Evolutionary conservation across 2,113 vertebrate species (phyloP), one percentile per base, ranked within the genome.

Genomic region (Onychorhynchus coronatus): DNA sequence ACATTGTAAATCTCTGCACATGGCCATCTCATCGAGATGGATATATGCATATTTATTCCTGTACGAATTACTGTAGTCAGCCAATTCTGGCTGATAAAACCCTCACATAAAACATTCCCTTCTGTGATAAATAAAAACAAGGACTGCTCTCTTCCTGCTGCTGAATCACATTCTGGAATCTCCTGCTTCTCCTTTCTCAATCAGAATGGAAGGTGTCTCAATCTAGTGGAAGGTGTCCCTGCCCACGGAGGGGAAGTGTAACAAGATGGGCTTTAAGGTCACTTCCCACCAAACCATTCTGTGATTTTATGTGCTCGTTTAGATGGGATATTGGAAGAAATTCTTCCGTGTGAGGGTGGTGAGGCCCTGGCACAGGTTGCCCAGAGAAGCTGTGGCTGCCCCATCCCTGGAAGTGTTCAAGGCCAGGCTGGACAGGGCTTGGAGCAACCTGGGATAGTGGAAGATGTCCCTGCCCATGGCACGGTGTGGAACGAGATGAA

Each of bases 41-140:
- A 95, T 82, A 55, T 75, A 94, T 92, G 90, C 92, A 95, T 72
- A 92, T 91, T 85, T 85, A 95, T 96, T 93, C 94, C 88, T 91
- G 52, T 50, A 71, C 63, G 67, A 87, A 87, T 62, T 58, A 73
- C 91, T 78, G 53, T 17, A 88, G 72, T 77, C 90, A 96, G 91
- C 81, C 90, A 85, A 76, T 91, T 86, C 93, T 86, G 95, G 68
- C 83, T 94, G 95, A 88, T 93, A 68, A 77, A 96, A 77, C 76
- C 68, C 79, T 53, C 92, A 37, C 75, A 78, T 90, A n/a, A 95
- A 96, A 94, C 92, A 93, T 84, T 74, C 22, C 83, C 93, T 95
- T 95, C 53, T 95, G 92, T 50, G 92, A 96, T 81, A 95, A 96
- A 96, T 74, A 96, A 83, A 94, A 96, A 96, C 94, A 96, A 44